Evolutionary conservation across 2,888 invertebrate genomes (phyloP).

Genomic region (Mythimna loreyi): DNA sequence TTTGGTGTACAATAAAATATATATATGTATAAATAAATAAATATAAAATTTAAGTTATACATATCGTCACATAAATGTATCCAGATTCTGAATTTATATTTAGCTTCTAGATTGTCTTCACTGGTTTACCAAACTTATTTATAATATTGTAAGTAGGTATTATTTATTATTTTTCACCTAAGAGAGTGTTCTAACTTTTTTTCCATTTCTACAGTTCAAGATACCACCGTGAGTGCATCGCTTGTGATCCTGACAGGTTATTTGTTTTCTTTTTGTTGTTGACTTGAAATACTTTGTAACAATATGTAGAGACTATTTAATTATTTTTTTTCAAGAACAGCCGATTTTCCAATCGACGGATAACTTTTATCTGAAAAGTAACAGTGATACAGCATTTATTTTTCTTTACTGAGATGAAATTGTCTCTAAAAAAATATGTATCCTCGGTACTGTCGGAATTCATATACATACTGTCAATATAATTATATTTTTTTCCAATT

Average conservation of each 20-base stretch:
- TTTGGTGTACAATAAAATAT: too few species aligned
- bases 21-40: too few species aligned
- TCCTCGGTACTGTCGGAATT: neutral
- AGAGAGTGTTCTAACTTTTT: slow-evolving; percentile 8
- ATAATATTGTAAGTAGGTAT: slow-evolving; percentile 2
- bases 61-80: neutral
- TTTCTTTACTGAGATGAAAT: neutral
- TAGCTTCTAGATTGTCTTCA: slow-evolving; percentile 2
- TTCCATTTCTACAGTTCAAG: slow-evolving; percentile 54
- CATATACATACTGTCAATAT: neutral
- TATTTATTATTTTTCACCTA: neutral
- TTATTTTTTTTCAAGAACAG: too few species aligned
- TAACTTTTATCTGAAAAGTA: neutral
- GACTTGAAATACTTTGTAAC: neutral
- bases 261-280: slow-evolving; percentile 33
- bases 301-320: neutral
- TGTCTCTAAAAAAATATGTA: neutral
- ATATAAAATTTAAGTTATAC: neutral
- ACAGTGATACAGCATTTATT: neutral
- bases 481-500: too few species aligned
- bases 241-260: slow-evolving; percentile 58
- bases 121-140: slow-evolving; percentile 3
- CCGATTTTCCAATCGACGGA: neutral
- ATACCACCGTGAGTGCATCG: slow-evolving; percentile 57
- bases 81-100: neutral